Percentiles rank a stretch among this genome's conserved stretches.
These are phyloP conservation scores for Steinernema feltiae DNA, from an alignment of 1,140 invertebrate species.

Conservation along the genomic window DNA sequence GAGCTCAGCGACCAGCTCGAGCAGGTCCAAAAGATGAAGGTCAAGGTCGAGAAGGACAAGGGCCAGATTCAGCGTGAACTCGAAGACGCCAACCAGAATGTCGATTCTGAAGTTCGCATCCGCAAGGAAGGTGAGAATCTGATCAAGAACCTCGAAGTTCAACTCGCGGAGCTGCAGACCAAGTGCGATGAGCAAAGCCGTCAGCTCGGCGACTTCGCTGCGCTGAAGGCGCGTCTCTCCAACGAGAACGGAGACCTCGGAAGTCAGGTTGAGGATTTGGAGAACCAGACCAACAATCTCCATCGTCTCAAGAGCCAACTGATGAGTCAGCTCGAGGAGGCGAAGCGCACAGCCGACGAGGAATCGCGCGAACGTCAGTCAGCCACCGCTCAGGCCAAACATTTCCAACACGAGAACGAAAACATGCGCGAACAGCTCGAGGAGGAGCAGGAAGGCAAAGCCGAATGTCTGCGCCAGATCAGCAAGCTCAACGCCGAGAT, in stretches of 20 bases:
- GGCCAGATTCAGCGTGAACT: slow-evolving; percentile 54
- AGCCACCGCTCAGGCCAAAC: slow-evolving; percentile 63
- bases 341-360: slow-evolving; percentile 90
- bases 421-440: slow-evolving; percentile 88
- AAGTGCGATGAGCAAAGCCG: slow-evolving; percentile 93
- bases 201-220: slow-evolving; percentile 87
- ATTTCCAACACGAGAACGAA: slow-evolving; percentile 93
- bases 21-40: slow-evolving; percentile 97
- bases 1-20: slow-evolving; percentile 99
- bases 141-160: slow-evolving; percentile 52
- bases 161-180: slow-evolving; percentile 77
- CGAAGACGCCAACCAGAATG: slow-evolving; percentile 46
- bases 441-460: slow-evolving; percentile 75
- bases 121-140: slow-evolving; percentile 53
- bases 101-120: slow-evolving; percentile 37
- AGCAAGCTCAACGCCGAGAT: slow-evolving; percentile 91
- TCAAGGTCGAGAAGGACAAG: slow-evolving; percentile 70
- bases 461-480: slow-evolving; percentile 78
- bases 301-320: slow-evolving; percentile 93
- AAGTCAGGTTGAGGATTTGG: slow-evolving; percentile 89
- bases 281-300: slow-evolving; percentile 73
- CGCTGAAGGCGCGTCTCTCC: slow-evolving; percentile 90
- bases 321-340: slow-evolving; percentile 89
- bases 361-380: slow-evolving; percentile 65
- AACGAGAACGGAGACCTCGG: slow-evolving; percentile 92